Conservation (phyloP, 2,888 invertebrate genomes). For the Scrobipalpa costella region DNA sequence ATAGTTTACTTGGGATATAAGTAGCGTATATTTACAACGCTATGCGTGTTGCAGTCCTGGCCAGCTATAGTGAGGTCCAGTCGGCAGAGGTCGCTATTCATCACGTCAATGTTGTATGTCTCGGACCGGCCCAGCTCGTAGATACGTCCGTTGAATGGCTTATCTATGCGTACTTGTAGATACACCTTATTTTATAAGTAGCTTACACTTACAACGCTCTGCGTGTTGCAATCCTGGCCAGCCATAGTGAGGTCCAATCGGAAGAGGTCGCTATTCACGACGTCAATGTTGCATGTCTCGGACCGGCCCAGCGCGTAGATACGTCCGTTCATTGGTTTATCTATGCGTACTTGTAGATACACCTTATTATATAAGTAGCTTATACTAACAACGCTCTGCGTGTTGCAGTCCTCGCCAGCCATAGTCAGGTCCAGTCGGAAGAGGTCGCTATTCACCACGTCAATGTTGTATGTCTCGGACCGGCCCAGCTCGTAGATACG, state of each 20-base stretch:
- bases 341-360: conserved; percentile 82
- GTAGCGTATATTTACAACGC: conserved; percentile 86
- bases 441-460: conserved; percentile 94
- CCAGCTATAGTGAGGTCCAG: conserved; percentile 96
- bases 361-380: not conserved
- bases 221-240: conserved; percentile 97
- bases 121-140: no score
- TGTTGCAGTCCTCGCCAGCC: conserved; percentile 97
- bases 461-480: conserved; percentile 96
- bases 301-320: conserved; percentile 96
- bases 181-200: not conserved
- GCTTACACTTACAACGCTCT: conserved; percentile 90
- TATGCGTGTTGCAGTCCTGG: conserved; percentile 97
- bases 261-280: conserved; percentile 95
- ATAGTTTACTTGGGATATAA: not conserved
- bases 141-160: not conserved
- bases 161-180: not conserved
- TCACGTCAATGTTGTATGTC: conserved; percentile 48
- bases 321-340: conserved; percentile 96
- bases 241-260: conserved; percentile 95
- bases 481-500: conserved; percentile 96
- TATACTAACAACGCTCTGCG: conserved; percentile 93
- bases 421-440: conserved; percentile 96
- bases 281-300: conserved; percentile 97
- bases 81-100: conserved; percentile 95